Evolutionary conservation across 2,113 vertebrate species (phyloP), one percentile per base, ranked within the genome.

Genomic region (Phyllostomus discolor): DNA sequence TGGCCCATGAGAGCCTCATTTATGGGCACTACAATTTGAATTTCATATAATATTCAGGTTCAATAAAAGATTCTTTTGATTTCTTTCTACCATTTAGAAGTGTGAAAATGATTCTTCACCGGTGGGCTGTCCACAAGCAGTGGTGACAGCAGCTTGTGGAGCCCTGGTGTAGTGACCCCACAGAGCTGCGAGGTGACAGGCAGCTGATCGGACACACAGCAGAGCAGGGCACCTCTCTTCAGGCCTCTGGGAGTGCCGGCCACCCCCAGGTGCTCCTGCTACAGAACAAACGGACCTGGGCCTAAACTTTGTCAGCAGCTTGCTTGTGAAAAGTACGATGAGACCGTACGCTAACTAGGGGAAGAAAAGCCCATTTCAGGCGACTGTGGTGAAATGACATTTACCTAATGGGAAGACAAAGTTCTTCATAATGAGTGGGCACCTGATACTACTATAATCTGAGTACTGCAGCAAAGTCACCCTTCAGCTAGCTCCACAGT

Each of bases 321-420:
- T 98, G 97, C 95, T 79, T 97, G 97, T 97, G 88, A 93, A 97
- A 78, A 91, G 97, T 97, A 98, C 89, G 88, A 81, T 57, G 92
- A 94, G 97, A 98, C 97, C 96, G 98, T 98, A 67, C n/a, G 97
- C 97, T 98, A 98, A 98, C 97, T 98, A 98, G 97, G 98, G 96
- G 98, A 98, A 98, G 59, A 84, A 98, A 2, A 97, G 97, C 98
- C 98, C 98, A 98, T 98, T 98, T 98, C 97, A 98, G 98, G 98
- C 98, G 97, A 98, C 98, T 98, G 98, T 98, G 98, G 99, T 99
- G 98, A 99, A 99, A 98, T 99, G 99, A 99, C 99, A 99, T 99
- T 99, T 99, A 99, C 98, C 98, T 99, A 99, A 99, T 99, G 98
- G 98, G 98, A 98, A 99, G 98, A 98, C 98, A 99, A 99, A 99